Base-by-base conservation (phyloP, 53 echinoderm and acorn worm species). In the Arbacia lixula region DNA sequence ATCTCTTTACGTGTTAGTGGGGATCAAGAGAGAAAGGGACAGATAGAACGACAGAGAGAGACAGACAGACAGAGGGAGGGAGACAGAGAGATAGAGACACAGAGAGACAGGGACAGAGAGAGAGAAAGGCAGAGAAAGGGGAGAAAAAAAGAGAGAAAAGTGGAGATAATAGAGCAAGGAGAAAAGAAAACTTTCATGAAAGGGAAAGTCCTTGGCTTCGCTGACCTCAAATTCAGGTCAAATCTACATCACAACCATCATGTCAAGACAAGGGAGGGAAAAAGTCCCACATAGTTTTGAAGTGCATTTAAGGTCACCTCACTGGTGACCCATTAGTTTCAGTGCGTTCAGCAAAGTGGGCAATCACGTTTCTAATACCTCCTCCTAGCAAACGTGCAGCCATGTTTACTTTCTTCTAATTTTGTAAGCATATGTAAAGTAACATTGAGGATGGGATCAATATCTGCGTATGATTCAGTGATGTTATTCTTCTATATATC, bases 161-260 rank as follows among this genome's bases (percentile, higher is more conserved):
- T 10, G 46, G 46, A 46, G 46, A 22, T 1, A 4, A 41, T 40
- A 71, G 41, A 71, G 28, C 41, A 28, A 24, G 31, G 29, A 63
- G 29, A 34, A 19, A 3, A 66, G 30, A 46, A 49, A 46, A 71
- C 29, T 68, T 33, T 19, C 66, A 66, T 16, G 20, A 66, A 38
- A 66, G 66, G 38, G 20, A 29, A 28, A 43, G 71, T 46, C 71
- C 71, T 71, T 71, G 71, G 71, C 71, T 71, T 12, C 71, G 19
- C 16, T 71, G 71, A 71, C 71, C 71, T 71, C 71, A 49, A 49
- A 71, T 71, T 71, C 71, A 71, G 71, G 71, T 71, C 71, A 71
- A 71, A 71, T 71, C 71, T 71, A 71, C 71, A 71, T 71, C 71
- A 43, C 41, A 71, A 43, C 27, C 66, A 36, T 22, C n/a, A 36